A percentile compares a stretch with the other conserved stretches of the same genome.
These are phyloP conservation scores for Tryphoninae sp. DNA, from an alignment of 2,888 invertebrate species.

Conservation along the genomic window DNA sequence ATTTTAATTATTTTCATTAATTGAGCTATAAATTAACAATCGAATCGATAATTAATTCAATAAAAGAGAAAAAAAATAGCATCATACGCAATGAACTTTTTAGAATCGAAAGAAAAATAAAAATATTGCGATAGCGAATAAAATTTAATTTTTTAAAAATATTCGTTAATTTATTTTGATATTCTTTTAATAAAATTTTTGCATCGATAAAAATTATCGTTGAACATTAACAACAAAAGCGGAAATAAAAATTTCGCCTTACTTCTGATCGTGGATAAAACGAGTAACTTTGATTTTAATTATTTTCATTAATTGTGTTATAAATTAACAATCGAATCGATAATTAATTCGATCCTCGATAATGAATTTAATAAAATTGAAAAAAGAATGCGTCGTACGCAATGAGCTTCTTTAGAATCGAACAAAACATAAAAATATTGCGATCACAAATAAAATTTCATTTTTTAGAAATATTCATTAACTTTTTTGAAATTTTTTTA, in stretches of 20 bases:
- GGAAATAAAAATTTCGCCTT: no score
- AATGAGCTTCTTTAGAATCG: conserved; percentile 32
- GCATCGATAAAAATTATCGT: neutral
- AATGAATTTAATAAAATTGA: no score
- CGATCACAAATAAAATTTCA: neutral
- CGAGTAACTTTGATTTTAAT: no score
- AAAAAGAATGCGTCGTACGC: neutral
- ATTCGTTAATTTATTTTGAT: neutral
- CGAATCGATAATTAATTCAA: no score
- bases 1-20: no score
- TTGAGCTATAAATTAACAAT: no score
- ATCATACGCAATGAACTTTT: neutral
- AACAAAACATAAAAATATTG: conserved; percentile 20
- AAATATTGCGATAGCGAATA: neutral
- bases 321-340: no score
- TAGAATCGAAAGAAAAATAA: conserved; percentile 50
- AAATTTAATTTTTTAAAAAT: neutral
- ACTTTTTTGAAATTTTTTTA: neutral
- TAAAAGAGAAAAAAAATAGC: neutral
- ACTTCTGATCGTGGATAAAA: no score
- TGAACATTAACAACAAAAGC: neutral
- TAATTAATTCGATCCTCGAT: no score
- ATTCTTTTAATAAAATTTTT: neutral
- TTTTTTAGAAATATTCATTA: neutral
- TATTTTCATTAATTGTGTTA: no score